phyloP scores from a whole-genome alignment of 2,113 vertebrate species.

The Polypterus bichir region DNA sequence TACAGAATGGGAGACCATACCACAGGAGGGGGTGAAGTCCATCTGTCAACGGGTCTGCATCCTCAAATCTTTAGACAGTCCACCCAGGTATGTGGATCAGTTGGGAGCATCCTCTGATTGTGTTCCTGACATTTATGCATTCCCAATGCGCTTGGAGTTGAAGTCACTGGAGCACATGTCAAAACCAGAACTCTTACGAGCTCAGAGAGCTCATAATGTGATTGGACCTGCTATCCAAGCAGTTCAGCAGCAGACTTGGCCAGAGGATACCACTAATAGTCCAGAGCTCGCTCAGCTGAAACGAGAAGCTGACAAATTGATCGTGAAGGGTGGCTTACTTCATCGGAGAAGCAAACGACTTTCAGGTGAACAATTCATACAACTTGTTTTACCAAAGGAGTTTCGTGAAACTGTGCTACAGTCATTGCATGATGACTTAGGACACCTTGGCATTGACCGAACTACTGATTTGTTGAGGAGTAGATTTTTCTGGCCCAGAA shows the following conservation, averaged over 20 bases:
- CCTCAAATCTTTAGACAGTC: not conserved
- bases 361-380: not conserved
- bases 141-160: not conserved
- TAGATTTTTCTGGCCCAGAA: conserved; percentile 5
- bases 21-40: not conserved
- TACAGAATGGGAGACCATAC: not conserved
- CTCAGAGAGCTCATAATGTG: not conserved
- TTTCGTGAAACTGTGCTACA: not conserved
- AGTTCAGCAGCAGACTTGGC: too few relatives aligned
- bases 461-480: not conserved
- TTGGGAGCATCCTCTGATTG: not conserved
- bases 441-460: not conserved
- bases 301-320: not conserved
- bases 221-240: too few relatives aligned
- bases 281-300: not conserved
- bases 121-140: conserved; percentile 1
- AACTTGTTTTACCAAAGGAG: not conserved
- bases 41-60: not conserved
- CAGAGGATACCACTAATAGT: not conserved
- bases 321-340: not conserved
- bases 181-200: not conserved
- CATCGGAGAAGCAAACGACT: not conserved
- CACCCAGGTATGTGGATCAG: not conserved
- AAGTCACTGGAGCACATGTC: not conserved
- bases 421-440: not conserved